A percentile compares a stretch with the other conserved stretches of the same genome.
Evolutionary conservation across 1,140 invertebrate genomes (phyloP).

Genomic region (Charaxes varanes): DNA sequence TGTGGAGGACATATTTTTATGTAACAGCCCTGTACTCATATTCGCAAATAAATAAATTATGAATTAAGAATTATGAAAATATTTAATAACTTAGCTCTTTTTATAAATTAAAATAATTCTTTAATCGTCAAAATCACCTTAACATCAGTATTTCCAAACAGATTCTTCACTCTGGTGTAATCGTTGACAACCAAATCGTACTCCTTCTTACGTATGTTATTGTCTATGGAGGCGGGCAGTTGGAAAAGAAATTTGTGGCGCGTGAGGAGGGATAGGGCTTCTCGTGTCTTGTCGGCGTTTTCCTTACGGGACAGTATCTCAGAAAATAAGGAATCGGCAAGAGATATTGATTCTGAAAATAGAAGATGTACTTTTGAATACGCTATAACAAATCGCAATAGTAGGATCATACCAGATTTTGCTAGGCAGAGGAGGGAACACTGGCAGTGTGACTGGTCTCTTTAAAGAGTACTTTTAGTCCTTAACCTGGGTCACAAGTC

Average conservation of each 20-base stretch:
- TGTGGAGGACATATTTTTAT: no score
- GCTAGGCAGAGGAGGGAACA: no score
- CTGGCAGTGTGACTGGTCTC: no score
- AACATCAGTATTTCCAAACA: slow-evolving; percentile 96
- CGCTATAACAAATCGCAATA: no score
- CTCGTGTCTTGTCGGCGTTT: slow-evolving; percentile 95
- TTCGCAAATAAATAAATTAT: no score
- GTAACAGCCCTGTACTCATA: no score
- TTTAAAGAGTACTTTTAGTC: no score
- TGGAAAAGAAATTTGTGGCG: slow-evolving; percentile 94
- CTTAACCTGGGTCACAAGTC: no score
- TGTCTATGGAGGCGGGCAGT: slow-evolving; percentile 94
- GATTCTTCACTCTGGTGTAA: slow-evolving; percentile 95
- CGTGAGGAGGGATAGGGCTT: slow-evolving; percentile 93
- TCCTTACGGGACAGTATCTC: slow-evolving; percentile 95
- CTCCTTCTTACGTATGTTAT: slow-evolving; percentile 94
- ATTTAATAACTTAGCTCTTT: no score
- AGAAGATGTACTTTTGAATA: slow-evolving; percentile 2
- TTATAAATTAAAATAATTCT: no score
- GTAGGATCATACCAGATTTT: no score
- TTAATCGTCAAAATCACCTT: slow-evolving; percentile 69
- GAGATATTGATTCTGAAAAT: slow-evolving; percentile 86
- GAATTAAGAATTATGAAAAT: no score
- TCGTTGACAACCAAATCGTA: slow-evolving; percentile 99
- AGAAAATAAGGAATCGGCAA: slow-evolving; percentile 95